Evolutionary conservation across 2,888 invertebrate species (phyloP).

Genomic region (Lasioglossum leucozonium): DNA sequence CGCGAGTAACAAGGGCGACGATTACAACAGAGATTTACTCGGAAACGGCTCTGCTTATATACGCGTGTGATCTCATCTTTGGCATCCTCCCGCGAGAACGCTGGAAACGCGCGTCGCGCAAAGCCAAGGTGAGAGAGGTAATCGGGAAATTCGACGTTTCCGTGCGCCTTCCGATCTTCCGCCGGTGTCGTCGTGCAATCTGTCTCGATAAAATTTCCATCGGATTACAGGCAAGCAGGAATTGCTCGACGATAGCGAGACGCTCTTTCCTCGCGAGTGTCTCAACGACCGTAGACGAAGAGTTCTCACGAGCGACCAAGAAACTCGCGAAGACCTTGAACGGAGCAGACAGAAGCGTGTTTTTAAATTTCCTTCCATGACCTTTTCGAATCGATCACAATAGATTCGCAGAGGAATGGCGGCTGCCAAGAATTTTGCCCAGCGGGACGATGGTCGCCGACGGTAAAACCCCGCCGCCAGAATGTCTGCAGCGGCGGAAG

Average conservation of each 20-base stretch:
- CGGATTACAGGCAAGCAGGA: neutral
- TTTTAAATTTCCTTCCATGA: neutral
- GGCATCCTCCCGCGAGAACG: slow-evolving; percentile 47
- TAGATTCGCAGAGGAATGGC: slow-evolving; percentile 21
- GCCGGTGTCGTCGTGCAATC: no score
- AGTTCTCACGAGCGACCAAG: neutral
- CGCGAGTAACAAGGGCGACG: slow-evolving; percentile 26
- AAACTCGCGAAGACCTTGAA: neutral
- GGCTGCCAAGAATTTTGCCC: slow-evolving; percentile 54
- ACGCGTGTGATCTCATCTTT: slow-evolving; percentile 56
- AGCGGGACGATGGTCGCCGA: slow-evolving; percentile 41
- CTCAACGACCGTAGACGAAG: no score
- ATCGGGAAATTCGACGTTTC: slow-evolving; percentile 12
- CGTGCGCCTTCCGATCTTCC: neutral
- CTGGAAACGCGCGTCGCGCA: slow-evolving; percentile 30
- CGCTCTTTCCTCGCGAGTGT: no score
- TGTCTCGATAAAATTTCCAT: neutral
- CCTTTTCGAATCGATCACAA: slow-evolving; percentile 20
- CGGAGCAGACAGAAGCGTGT: neutral
- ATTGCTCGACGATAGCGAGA: no score
- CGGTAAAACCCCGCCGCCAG: slow-evolving; percentile 74
- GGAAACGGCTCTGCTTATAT: slow-evolving; percentile 57
- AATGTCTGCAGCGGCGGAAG: slow-evolving; percentile 69
- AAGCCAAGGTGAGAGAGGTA: neutral
- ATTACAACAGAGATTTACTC: slow-evolving; percentile 56